These are phyloP conservation scores for Drosophila glabriapex DNA, from an alignment of 2,888 invertebrate genomes.

Conservation along the genomic window DNA sequence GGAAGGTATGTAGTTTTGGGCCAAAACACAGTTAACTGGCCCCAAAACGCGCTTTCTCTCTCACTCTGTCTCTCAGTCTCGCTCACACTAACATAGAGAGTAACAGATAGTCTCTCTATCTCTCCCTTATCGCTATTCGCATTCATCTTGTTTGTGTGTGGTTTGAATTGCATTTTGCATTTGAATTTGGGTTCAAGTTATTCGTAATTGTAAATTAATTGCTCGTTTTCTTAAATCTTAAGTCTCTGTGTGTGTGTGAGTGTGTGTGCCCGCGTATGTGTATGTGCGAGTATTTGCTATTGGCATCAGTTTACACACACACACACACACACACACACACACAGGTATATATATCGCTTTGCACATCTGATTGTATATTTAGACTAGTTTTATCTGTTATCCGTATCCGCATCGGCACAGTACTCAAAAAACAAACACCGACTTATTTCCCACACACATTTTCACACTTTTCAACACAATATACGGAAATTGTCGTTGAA, in stretches of 20 bases:
- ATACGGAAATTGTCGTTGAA: constrained; percentile 68
- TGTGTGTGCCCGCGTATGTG: constrained; percentile 24
- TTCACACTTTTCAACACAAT: constrained; percentile 58
- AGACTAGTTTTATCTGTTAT: constrained; percentile 30
- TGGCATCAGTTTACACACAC: constrained; percentile 21
- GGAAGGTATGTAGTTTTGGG: constrained; percentile 89
- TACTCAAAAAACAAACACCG: constrained; percentile 21
- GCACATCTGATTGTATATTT: constrained; percentile 23
- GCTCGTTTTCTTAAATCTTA: constrained; percentile 59
- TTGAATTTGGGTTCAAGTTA: constrained; percentile 57
- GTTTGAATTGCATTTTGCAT: constrained; percentile 33
- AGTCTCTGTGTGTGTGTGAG: constrained; percentile 21
- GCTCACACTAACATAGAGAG: constrained; percentile 28
- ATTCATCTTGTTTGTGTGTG: constrained; percentile 38
- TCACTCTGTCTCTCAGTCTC: constrained; percentile 2
- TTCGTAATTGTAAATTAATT: constrained; percentile 68
- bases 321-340: constrained; percentile 33
- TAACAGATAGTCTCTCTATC: constrained; percentile 4
- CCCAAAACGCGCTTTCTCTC: constrained; percentile 12
- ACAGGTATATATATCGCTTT: constrained; percentile 23
- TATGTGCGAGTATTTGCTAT: constrained; percentile 43
- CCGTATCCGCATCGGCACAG: constrained; percentile 32
- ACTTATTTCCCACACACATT: constrained; percentile 41
- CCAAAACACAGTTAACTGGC: constrained; percentile 12
- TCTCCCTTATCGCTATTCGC: constrained; percentile 22